A percentile compares a stretch with the other conserved stretches of the same genome.
Conservation (phyloP, 2,888 invertebrate genomes). For the Lamproptera curius region DNA sequence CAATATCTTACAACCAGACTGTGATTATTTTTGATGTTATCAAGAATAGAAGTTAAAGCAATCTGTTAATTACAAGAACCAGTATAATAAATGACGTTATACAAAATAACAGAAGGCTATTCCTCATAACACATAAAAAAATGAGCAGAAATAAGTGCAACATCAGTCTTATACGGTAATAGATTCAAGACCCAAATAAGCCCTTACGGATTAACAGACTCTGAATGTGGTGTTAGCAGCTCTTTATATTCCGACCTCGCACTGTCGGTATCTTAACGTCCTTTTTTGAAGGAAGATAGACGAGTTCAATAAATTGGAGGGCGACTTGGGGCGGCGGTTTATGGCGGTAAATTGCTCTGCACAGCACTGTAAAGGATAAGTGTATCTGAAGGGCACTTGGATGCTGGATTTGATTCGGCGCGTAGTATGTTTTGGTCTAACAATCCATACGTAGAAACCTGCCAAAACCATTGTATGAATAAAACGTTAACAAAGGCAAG, state of each 20-base stretch:
- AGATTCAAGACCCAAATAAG: neutral
- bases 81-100: too few species aligned
- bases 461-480: too few species aligned
- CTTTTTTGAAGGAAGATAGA: conserved; percentile 60
- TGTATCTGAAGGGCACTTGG: conserved; percentile 26
- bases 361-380: conserved; percentile 27
- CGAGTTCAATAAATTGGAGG: conserved; percentile 71
- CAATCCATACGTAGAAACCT: too few species aligned
- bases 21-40: too few species aligned
- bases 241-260: conserved; percentile 35
- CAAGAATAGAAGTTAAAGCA: too few species aligned
- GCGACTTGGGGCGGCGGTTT: conserved; percentile 34
- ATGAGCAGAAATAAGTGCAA: conserved; percentile 1
- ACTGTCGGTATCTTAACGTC: conserved; percentile 61
- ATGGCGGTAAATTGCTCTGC: conserved; percentile 33
- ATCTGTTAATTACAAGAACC: too few species aligned
- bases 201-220: neutral
- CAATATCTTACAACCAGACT: too few species aligned
- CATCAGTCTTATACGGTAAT: neutral
- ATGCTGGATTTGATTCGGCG: conserved; percentile 14
- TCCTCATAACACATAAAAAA: too few species aligned
- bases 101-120: too few species aligned
- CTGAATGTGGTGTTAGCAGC: conserved; percentile 25
- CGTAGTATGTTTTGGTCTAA: conserved; percentile 8
- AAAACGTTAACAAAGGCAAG: too few species aligned